These are phyloP conservation scores for Piezodorus guildinii DNA, from an alignment of 1,140 invertebrate genomes.

Conservation along the genomic window DNA sequence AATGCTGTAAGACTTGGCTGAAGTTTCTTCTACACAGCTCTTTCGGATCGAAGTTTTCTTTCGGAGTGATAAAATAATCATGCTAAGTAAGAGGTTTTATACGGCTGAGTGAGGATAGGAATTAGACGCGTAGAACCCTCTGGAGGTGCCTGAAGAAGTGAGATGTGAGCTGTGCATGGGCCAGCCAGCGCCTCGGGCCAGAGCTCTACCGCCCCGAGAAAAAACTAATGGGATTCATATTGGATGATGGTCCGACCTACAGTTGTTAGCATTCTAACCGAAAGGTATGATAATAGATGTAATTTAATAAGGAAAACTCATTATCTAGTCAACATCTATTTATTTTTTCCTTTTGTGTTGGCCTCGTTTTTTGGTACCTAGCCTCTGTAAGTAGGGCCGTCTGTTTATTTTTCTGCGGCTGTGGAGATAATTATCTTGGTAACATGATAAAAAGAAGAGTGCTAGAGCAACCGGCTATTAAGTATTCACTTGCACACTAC, in stretches of 20 bases:
- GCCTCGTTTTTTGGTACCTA: background rate
- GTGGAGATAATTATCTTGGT: too few species aligned
- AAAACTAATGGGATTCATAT: conserved; percentile 9
- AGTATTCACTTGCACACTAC: too few species aligned
- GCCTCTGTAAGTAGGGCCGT: background rate
- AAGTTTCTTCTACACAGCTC: too few species aligned
- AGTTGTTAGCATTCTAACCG: conserved; percentile 2
- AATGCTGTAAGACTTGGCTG: too few species aligned
- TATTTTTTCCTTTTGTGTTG: background rate
- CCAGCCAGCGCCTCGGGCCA: background rate
- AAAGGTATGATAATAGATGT: conserved; percentile 1
- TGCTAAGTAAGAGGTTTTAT: too few species aligned
- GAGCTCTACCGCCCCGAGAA: background rate
- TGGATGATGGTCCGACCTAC: background rate
- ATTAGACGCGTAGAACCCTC: too few species aligned
- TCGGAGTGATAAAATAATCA: too few species aligned
- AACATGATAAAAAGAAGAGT: too few species aligned
- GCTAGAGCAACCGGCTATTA: too few species aligned
- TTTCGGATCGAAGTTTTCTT: too few species aligned
- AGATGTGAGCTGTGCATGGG: background rate
- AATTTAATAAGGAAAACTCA: conserved; percentile 7
- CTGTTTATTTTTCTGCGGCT: background rate
- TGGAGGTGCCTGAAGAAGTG: too few species aligned
- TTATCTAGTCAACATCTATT: background rate
- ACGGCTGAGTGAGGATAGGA: too few species aligned